Conservation (phyloP, 2,888 invertebrate species). For the Hyppa rectilinea region DNA sequence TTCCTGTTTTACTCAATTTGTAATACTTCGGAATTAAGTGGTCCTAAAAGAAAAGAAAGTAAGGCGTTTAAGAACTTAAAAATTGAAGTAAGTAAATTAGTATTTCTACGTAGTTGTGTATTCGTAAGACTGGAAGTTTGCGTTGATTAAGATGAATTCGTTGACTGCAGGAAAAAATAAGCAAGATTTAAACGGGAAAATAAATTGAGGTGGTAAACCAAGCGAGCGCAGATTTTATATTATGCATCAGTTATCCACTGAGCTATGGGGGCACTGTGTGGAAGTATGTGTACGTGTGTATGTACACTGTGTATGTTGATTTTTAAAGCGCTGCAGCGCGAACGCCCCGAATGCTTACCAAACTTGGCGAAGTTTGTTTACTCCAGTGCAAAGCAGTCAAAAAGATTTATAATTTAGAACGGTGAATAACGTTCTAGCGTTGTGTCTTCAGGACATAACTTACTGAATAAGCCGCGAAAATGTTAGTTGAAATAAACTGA, state of each 20-base stretch:
- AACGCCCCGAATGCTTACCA: slow-evolving; percentile 33
- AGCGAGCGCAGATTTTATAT: slow-evolving; percentile 64
- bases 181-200: slow-evolving; percentile 61
- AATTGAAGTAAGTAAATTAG: slow-evolving; percentile 59
- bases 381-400: slow-evolving; percentile 46
- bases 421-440: slow-evolving; percentile 45
- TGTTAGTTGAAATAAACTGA: slow-evolving; percentile 29
- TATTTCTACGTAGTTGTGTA: slow-evolving; percentile 43
- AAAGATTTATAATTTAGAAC: slow-evolving; percentile 59
- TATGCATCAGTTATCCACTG: slow-evolving; percentile 58
- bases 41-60: slow-evolving; percentile 51
- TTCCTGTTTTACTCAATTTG: slow-evolving; percentile 54
- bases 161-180: slow-evolving; percentile 61
- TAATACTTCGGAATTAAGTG: slow-evolving; percentile 56
- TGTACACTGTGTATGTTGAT: slow-evolving; percentile 50
- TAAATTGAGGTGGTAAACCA: slow-evolving; percentile 63
- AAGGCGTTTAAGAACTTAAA: slow-evolving; percentile 48
- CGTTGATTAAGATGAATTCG: slow-evolving; percentile 65
- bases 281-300: slow-evolving; percentile 20
- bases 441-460: slow-evolving; percentile 45
- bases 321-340: slow-evolving; percentile 55
- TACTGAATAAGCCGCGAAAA: slow-evolving; percentile 23
- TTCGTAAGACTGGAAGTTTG: slow-evolving; percentile 43
- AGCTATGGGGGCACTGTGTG: slow-evolving; percentile 29
- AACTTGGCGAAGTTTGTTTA: slow-evolving; percentile 57